Conservation (phyloP, 2,113 vertebrate species). For the Pelecanus crispus region DNA sequence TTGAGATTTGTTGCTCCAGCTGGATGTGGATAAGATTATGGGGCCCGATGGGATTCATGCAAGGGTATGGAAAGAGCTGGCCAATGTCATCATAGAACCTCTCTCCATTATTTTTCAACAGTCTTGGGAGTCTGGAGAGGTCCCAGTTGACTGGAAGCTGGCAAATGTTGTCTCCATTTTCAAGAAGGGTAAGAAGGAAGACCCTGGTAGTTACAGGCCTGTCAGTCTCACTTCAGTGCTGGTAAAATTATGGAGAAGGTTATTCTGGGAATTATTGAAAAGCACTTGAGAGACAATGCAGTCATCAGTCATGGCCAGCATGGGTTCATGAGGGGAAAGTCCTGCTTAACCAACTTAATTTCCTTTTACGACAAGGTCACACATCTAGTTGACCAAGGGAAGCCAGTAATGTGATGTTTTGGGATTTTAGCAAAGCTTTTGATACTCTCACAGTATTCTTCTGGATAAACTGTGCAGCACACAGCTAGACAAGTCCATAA, state of each 20-base stretch:
- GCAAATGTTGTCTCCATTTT: neutral
- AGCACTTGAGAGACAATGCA: neutral
- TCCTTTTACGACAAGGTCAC: neutral
- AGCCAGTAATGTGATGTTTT: neutral
- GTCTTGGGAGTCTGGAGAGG: neutral
- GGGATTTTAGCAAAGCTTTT: neutral
- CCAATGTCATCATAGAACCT: rapidly evolving
- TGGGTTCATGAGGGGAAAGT: neutral
- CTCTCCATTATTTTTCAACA: neutral
- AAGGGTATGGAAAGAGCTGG: neutral
- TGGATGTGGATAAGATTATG: neutral
- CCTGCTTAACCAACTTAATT: neutral
- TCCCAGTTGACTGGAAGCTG: neutral
- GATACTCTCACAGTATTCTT: neutral
- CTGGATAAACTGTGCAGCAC: neutral
- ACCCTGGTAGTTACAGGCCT: too few species aligned
- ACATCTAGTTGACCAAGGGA: neutral
- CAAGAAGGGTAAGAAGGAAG: neutral
- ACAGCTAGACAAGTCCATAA: neutral
- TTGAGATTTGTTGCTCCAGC: neutral
- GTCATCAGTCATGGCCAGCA: neutral
- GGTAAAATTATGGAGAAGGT: neutral
- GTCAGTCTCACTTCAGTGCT: neutral
- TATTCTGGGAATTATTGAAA: neutral
- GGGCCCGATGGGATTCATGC: neutral